Evolutionary conservation across 2,888 invertebrate species (phyloP).

Genomic region (Macaria notata): DNA sequence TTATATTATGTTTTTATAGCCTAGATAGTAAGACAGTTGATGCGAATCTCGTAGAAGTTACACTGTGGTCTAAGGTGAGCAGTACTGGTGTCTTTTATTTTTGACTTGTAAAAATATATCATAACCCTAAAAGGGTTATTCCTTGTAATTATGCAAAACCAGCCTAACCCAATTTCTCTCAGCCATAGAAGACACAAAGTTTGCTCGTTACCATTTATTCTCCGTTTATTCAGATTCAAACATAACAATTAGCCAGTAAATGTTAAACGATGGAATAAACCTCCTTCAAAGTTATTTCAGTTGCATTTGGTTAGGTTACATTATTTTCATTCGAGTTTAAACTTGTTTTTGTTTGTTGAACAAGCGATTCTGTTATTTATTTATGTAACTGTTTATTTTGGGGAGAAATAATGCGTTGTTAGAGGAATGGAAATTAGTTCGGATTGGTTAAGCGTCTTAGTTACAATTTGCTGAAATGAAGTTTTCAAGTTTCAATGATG

Average conservation of each 20-base stretch:
- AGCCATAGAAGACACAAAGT: conserved; percentile 33
- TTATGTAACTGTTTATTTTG: background rate
- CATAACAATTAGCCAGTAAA: conserved; percentile 34
- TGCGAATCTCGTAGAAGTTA: no score
- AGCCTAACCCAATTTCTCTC: conserved; percentile 13
- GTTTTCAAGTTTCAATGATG: no score
- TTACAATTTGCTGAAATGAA: no score
- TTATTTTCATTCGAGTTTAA: conserved; percentile 19
- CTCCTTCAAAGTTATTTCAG: conserved; percentile 25
- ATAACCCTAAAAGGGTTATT: no score
- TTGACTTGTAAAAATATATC: conserved; percentile 1
- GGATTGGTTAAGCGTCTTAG: no score
- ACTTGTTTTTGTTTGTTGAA: conserved; percentile 15
- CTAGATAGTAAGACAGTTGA: no score
- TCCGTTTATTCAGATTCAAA: conserved; percentile 29
- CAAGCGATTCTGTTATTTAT: conserved; percentile 10
- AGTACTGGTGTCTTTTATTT: no score
- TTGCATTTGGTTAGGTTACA: conserved; percentile 13
- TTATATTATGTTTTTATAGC: no score
- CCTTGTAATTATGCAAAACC: conserved; percentile 6
- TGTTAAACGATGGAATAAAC: conserved; percentile 30
- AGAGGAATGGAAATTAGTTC: background rate
- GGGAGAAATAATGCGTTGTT: background rate
- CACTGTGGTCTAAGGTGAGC: no score
- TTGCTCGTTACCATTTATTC: conserved; percentile 36